Evolutionary conservation across 2,888 invertebrate genomes (phyloP).

Genomic region (Nudaria mundana): DNA sequence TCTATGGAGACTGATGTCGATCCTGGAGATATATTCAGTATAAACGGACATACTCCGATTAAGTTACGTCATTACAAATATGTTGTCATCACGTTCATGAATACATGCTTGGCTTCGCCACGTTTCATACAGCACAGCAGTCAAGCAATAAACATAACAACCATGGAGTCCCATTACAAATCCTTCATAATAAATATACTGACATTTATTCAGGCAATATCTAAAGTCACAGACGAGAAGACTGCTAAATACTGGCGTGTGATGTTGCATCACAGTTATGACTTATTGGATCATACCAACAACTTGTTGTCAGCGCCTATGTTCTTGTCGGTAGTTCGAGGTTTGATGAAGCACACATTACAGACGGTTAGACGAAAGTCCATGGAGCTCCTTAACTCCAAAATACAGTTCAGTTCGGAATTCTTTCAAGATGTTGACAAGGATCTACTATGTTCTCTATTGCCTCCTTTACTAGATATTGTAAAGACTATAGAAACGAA

Average conservation of each 20-base stretch:
- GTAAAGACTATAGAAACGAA: slow-evolving; percentile 76
- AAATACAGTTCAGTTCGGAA: slow-evolving; percentile 86
- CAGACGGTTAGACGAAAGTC: slow-evolving; percentile 88
- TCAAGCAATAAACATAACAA: slow-evolving; percentile 63
- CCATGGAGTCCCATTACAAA: slow-evolving; percentile 84
- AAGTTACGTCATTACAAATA: slow-evolving; percentile 93
- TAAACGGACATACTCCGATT: slow-evolving; percentile 84
- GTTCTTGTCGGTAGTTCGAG: slow-evolving; percentile 89
- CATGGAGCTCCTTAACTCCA: slow-evolving; percentile 91
- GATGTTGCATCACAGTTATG: slow-evolving; percentile 88
- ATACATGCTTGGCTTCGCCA: slow-evolving; percentile 84
- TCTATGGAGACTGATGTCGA: slow-evolving; percentile 61
- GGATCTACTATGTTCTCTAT: slow-evolving; percentile 77
- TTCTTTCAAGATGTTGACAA: slow-evolving; percentile 80
- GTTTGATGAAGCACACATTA: slow-evolving; percentile 86
- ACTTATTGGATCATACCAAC: slow-evolving; percentile 90
- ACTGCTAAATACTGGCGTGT: slow-evolving; percentile 91
- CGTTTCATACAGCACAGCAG: slow-evolving; percentile 86
- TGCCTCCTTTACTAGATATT: slow-evolving; percentile 83
- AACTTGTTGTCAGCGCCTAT: slow-evolving; percentile 88
- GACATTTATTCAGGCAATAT: slow-evolving; percentile 84
- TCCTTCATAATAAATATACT: slow-evolving; percentile 85
- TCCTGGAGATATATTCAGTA: slow-evolving; percentile 81
- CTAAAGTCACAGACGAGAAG: slow-evolving; percentile 82
- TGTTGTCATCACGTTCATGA: slow-evolving; percentile 87